These are phyloP conservation scores for Atlantisia rogersi DNA, from an alignment of 2,113 vertebrate genomes.

Conservation along the genomic window DNA sequence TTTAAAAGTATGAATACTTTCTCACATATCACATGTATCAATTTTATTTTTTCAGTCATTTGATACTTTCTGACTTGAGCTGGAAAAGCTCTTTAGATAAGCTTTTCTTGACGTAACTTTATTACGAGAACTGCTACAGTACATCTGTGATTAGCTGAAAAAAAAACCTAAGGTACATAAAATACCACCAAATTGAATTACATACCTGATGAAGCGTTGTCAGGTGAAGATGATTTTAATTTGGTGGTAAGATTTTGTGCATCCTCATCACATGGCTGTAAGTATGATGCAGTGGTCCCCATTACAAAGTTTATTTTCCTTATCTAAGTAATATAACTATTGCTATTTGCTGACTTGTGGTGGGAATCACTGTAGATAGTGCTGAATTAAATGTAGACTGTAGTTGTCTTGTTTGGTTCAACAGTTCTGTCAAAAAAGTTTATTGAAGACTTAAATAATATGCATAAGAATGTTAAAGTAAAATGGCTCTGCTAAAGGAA, in stretches of 20 bases:
- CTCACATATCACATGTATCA: slow-evolving; percentile 77
- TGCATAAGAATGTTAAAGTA: slow-evolving; percentile 65
- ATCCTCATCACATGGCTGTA: slow-evolving; percentile 48
- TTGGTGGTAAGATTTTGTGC: slow-evolving; percentile 42
- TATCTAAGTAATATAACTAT: slow-evolving; percentile 35
- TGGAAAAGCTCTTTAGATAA: slow-evolving; percentile 78
- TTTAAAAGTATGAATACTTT: slow-evolving; percentile 79
- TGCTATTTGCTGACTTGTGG: slow-evolving; percentile 43
- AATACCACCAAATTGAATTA: slow-evolving; percentile 31
- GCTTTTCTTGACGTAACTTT: slow-evolving; percentile 75
- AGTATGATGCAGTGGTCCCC: slow-evolving; percentile 62
- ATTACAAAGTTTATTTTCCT: slow-evolving; percentile 48
- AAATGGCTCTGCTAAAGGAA: slow-evolving; percentile 65
- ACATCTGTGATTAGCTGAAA: slow-evolving; percentile 53
- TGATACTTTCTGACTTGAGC: slow-evolving; percentile 76
- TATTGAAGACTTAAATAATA: slow-evolving; percentile 66
- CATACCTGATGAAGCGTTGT: background rate
- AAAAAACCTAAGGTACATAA: slow-evolving; percentile 26
- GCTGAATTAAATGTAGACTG: slow-evolving; percentile 67
- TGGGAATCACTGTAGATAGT: slow-evolving; percentile 68
- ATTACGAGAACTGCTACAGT: slow-evolving; percentile 65
- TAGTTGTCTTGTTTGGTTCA: slow-evolving; percentile 72
- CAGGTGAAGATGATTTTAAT: slow-evolving; percentile 41
- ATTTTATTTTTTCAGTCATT: slow-evolving; percentile 77
- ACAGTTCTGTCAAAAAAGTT: slow-evolving; percentile 73